Evolutionary conservation across 2,113 vertebrate genomes (phyloP).

Genomic region (Steatornis caripensis): DNA sequence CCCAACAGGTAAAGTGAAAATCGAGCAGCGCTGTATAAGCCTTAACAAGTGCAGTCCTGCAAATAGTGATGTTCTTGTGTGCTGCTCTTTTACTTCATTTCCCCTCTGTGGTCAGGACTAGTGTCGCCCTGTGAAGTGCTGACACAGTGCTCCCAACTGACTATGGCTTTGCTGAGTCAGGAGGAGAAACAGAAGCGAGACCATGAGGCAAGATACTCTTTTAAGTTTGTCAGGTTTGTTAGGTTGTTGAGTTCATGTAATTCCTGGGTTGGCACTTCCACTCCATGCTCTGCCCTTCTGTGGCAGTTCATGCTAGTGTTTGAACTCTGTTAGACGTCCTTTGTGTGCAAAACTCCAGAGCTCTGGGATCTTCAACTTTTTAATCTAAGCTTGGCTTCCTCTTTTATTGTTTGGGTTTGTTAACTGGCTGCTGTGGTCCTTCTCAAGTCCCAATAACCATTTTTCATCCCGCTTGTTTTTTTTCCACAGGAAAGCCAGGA

Average conservation of each 20-base stretch:
- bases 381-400: constrained; percentile 3
- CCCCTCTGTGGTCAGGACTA: not conserved
- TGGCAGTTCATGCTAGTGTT: not conserved
- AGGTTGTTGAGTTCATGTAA: not conserved
- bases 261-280: not conserved
- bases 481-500: constrained; percentile 59
- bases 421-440: not conserved
- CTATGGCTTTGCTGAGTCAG: not conserved
- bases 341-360: not conserved
- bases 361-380: not conserved
- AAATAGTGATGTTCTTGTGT: not conserved
- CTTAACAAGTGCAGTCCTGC: not conserved
- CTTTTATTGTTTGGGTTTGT: constrained; percentile 27
- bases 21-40: not conserved
- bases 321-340: not conserved
- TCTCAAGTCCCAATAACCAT: not conserved
- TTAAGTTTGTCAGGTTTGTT: not conserved
- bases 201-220: not conserved
- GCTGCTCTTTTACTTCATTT: not conserved
- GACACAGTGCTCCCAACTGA: not conserved
- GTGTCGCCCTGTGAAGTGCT: not conserved
- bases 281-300: not conserved
- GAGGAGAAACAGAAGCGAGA: not conserved
- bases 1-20: not conserved
- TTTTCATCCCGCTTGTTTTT: constrained; percentile 24